Evolutionary conservation across 2,797 vertebrate species (phyloP).

Genomic region (Hypotaenidia okinawae): DNA sequence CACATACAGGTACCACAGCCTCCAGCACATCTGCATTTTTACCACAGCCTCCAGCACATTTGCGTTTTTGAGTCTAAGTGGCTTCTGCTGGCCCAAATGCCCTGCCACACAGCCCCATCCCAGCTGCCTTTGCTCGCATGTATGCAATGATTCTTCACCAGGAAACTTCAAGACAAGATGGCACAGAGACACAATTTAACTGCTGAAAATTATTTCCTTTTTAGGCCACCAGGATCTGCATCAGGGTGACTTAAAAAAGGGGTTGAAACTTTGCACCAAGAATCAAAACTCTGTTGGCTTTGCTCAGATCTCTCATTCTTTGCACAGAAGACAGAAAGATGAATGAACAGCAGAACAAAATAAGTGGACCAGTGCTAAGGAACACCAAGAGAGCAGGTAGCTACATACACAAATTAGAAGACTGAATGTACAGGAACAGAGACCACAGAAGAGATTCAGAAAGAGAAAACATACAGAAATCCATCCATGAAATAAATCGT

Average conservation of each 20-base stretch:
- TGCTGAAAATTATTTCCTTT: background rate
- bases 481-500: background rate
- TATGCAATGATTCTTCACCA: slow-evolving; percentile 2
- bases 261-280: background rate
- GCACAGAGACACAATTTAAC: rapidly evolving
- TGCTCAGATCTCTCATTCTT: background rate
- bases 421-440: background rate
- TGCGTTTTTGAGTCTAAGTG: slow-evolving; percentile 27
- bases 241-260: background rate
- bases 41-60: slow-evolving; percentile 45
- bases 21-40: slow-evolving; percentile 34
- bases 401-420: background rate
- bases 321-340: background rate
- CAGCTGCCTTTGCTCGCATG: slow-evolving; percentile 37
- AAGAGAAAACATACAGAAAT: background rate
- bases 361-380: rapidly evolving
- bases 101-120: slow-evolving; percentile 47
- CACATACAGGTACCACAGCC: slow-evolving; percentile 51
- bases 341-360: background rate
- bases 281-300: background rate
- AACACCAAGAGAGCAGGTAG: background rate
- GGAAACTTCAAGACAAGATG: background rate
- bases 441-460: background rate
- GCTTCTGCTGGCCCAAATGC: slow-evolving; percentile 70
- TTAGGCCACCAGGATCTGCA: background rate